Evolutionary conservation across 2,113 vertebrate genomes (phyloP).

Genomic region (Ramphastos sulfuratus): DNA sequence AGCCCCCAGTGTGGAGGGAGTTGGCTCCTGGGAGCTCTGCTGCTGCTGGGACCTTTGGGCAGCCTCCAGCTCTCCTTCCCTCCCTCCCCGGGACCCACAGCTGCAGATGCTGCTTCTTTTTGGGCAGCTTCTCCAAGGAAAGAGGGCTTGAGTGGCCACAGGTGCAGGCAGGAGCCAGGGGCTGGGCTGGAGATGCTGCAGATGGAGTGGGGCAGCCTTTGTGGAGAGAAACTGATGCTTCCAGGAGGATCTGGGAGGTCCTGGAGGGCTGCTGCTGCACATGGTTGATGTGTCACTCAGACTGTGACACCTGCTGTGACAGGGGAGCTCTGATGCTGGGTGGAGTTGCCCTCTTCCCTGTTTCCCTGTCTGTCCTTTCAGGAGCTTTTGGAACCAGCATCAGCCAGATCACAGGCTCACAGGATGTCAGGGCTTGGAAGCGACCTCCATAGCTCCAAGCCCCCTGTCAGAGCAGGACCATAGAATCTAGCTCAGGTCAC

Average conservation of each 20-base stretch:
- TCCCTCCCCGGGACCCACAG: neutral
- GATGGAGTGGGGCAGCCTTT: neutral
- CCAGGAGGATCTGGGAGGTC: neutral
- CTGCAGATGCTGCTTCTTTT: neutral
- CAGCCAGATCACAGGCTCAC: neutral
- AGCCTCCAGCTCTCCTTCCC: neutral
- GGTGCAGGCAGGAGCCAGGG: fast-evolving
- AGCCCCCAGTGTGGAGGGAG: fast-evolving
- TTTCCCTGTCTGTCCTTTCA: neutral
- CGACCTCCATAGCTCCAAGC: too few relatives aligned
- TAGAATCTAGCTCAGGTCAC: too few relatives aligned
- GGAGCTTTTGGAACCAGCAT: neutral
- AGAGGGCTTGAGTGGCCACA: fast-evolving
- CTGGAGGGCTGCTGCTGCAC: neutral
- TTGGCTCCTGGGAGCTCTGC: neutral
- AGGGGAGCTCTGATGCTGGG: neutral
- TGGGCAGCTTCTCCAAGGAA: neutral
- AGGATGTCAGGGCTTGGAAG: too few relatives aligned
- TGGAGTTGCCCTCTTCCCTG: neutral
- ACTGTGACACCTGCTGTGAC: neutral
- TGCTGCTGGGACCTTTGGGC: neutral
- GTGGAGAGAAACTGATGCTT: neutral
- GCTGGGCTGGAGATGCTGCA: neutral
- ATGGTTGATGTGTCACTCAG: neutral
- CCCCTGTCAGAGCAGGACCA: too few relatives aligned